These are phyloP conservation scores for Lucilia sericata DNA, from an alignment of 1,140 invertebrate genomes.

Conservation along the genomic window DNA sequence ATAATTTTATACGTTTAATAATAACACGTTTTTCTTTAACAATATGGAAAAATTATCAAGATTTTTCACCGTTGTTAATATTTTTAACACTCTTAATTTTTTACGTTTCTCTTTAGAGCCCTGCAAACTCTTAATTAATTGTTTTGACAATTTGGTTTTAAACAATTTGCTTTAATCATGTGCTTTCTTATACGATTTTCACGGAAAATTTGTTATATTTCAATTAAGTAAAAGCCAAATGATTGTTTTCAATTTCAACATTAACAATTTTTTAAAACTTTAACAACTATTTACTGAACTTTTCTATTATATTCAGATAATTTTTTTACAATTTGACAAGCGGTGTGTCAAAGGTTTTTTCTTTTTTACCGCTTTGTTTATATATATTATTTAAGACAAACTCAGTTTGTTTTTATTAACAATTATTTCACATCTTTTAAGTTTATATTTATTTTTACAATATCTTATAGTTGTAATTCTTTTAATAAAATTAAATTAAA, in stretches of 20 bases:
- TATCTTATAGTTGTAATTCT: background rate
- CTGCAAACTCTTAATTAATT: background rate
- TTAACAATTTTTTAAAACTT: background rate
- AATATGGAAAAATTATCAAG: conserved; percentile 1
- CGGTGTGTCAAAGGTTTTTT: background rate
- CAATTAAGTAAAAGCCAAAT: background rate
- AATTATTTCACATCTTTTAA: background rate
- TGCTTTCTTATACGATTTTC: too few relatives aligned
- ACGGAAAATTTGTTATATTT: too few relatives aligned
- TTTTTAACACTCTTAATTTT: background rate
- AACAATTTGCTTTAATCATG: too few relatives aligned
- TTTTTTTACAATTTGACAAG: conserved; percentile 2
- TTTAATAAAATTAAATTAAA: conserved; percentile 1
- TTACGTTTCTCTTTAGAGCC: background rate
- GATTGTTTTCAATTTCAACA: background rate
- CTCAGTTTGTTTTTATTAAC: background rate
- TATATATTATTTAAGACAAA: background rate
- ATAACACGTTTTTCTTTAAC: background rate
- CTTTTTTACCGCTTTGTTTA: background rate
- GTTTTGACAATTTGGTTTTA: background rate
- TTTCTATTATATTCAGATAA: background rate
- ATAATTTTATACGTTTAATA: background rate
- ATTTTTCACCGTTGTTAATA: background rate
- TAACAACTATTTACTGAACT: background rate
- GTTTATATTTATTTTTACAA: background rate